Conservation (phyloP, 2,113 vertebrate genomes). For the Motacilla alba region DNA sequence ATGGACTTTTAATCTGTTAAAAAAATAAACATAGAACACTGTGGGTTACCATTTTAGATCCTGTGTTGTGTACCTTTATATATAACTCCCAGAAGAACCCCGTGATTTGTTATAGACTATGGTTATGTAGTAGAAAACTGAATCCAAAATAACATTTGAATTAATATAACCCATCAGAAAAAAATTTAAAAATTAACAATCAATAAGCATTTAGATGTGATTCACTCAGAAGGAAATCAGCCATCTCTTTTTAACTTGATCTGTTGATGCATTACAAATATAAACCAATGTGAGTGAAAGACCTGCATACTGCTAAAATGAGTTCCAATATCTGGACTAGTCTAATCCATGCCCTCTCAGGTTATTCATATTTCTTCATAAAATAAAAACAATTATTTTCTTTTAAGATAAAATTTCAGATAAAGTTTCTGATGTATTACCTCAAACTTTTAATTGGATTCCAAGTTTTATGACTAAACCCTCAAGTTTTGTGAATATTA, state of each 20-base stretch:
- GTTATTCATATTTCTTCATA: background rate
- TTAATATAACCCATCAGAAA: background rate
- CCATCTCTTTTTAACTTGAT: background rate
- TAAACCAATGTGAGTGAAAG: background rate
- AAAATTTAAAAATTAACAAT: background rate
- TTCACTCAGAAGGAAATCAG: background rate
- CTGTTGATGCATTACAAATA: background rate
- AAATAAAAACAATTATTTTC: background rate
- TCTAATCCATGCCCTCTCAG: background rate
- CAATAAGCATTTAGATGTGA: background rate
- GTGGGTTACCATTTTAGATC: background rate
- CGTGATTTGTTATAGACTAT: background rate
- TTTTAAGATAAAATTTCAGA: background rate
- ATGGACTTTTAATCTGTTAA: background rate
- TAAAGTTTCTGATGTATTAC: background rate
- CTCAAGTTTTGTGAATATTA: background rate
- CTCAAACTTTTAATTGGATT: background rate
- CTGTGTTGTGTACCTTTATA: background rate
- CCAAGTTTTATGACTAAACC: background rate
- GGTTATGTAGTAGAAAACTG: background rate
- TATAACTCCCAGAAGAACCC: background rate
- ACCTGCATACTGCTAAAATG: background rate
- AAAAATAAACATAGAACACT: background rate
- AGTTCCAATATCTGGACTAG: background rate
- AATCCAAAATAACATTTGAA: background rate